These are phyloP conservation scores for Acrocephalus arundinaceus DNA, from an alignment of 2,113 vertebrate species.

Conservation along the genomic window DNA sequence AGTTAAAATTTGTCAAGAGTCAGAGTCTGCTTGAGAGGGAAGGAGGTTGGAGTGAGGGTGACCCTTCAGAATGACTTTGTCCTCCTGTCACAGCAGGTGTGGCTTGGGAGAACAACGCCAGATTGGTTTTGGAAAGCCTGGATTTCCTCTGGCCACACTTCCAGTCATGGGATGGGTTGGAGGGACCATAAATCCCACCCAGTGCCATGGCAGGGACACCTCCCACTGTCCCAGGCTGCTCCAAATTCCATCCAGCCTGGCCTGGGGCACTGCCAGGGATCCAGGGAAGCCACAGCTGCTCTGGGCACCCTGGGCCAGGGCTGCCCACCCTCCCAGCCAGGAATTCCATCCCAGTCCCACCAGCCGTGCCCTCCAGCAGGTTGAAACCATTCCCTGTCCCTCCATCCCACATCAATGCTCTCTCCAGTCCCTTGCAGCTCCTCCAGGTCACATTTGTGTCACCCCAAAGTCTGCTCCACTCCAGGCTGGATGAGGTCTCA, in stretches of 20 bases:
- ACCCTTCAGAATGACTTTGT: not conserved
- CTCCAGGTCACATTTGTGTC: not conserved
- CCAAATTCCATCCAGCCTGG: not conserved
- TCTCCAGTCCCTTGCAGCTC: not conserved
- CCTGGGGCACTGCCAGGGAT: not conserved
- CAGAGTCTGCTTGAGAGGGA: not conserved
- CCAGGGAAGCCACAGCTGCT: not conserved
- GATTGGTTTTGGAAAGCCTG: accelerated
- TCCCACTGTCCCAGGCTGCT: not conserved
- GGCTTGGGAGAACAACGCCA: not conserved
- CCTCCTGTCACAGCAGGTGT: accelerated
- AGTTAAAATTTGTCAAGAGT: not conserved
- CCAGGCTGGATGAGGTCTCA: not conserved
- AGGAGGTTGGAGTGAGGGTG: not conserved
- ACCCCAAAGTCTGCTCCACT: not conserved
- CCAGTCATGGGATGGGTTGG: not conserved
- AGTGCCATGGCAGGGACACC: not conserved
- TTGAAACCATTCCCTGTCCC: not conserved
- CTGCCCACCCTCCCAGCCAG: accelerated
- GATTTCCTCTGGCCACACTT: not conserved
- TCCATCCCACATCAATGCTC: not conserved
- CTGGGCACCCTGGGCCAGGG: not conserved
- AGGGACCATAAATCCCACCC: accelerated
- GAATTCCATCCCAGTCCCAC: not conserved
- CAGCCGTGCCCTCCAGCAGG: not conserved